phyloP scores from a whole-genome alignment of 2,113 vertebrate species.

The Pelobates fuscus region DNA sequence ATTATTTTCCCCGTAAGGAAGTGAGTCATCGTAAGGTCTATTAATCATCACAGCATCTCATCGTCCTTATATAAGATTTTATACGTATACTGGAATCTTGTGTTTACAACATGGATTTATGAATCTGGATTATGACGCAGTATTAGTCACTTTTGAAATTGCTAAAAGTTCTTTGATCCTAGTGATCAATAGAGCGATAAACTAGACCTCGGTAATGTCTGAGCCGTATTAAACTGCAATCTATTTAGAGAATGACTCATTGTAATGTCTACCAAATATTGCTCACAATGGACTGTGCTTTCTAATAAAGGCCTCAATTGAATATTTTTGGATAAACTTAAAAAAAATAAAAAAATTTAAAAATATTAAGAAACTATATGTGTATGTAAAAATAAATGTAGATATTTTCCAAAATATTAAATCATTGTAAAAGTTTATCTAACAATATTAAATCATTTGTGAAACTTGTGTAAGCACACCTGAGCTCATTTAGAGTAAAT shows the following conservation, averaged over 20 bases:
- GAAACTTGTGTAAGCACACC: too few species aligned
- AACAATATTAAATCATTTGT: too few species aligned
- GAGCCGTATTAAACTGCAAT: neutral
- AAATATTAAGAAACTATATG: too few species aligned
- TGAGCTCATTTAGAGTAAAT: too few species aligned
- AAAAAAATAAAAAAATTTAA: too few species aligned
- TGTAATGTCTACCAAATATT: neutral
- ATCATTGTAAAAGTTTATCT: too few species aligned
- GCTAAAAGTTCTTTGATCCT: neutral
- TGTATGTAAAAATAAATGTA: too few species aligned
- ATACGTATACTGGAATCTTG: neutral
- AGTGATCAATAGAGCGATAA: neutral
- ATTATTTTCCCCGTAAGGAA: neutral
- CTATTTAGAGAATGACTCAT: neutral
- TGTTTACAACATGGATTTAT: slow-evolving; percentile 21
- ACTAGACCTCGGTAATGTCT: neutral
- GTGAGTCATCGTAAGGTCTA: neutral
- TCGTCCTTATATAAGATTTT: neutral
- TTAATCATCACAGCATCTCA: neutral
- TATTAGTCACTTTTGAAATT: neutral
- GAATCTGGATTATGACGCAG: neutral
- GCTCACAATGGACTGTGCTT: too few species aligned
- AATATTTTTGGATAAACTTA: too few species aligned
- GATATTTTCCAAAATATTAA: too few species aligned
- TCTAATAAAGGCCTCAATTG: too few species aligned